A percentile compares a stretch with the other conserved stretches of the same genome.
Evolutionary conservation across 2,113 vertebrate genomes (phyloP).

Genomic region (Callorhinus ursinus): DNA sequence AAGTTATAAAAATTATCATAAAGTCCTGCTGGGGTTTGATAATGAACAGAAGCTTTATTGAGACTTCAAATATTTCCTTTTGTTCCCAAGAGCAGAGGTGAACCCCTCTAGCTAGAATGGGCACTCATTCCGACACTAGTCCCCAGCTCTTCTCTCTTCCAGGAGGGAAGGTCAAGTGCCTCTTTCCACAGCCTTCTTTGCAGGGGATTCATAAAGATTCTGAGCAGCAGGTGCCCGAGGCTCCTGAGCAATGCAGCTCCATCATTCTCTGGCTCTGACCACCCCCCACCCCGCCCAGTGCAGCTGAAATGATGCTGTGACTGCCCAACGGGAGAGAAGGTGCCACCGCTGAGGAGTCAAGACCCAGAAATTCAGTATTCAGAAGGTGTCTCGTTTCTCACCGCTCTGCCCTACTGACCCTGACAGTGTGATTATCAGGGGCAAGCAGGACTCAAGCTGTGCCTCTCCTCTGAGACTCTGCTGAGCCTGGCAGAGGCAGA

Average conservation of each 20-base stretch:
- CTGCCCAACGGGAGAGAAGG: background rate
- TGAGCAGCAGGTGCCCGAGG: background rate
- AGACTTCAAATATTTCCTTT: constrained; percentile 70
- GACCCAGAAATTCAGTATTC: constrained; percentile 19
- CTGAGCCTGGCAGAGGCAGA: background rate
- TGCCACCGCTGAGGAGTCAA: background rate
- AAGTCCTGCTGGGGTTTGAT: constrained; percentile 75
- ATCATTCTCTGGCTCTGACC: background rate
- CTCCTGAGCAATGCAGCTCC: background rate
- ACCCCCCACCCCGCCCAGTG: background rate
- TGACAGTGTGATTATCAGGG: background rate
- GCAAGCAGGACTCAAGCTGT: background rate
- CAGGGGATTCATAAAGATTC: background rate
- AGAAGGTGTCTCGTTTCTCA: background rate
- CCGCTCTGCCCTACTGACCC: background rate
- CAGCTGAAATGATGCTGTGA: background rate
- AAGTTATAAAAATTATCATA: constrained; percentile 79
- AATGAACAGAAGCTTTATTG: constrained; percentile 69
- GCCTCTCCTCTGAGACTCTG: background rate
- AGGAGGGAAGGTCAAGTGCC: constrained; percentile 32
- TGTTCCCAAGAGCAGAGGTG: constrained; percentile 62
- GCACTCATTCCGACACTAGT: background rate
- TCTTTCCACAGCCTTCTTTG: constrained; percentile 41
- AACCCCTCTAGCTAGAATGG: constrained; percentile 26
- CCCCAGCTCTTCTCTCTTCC: constrained; percentile 7